phyloP scores from a whole-genome alignment of 2,113 vertebrate genomes.

The Neotoma lepida region DNA sequence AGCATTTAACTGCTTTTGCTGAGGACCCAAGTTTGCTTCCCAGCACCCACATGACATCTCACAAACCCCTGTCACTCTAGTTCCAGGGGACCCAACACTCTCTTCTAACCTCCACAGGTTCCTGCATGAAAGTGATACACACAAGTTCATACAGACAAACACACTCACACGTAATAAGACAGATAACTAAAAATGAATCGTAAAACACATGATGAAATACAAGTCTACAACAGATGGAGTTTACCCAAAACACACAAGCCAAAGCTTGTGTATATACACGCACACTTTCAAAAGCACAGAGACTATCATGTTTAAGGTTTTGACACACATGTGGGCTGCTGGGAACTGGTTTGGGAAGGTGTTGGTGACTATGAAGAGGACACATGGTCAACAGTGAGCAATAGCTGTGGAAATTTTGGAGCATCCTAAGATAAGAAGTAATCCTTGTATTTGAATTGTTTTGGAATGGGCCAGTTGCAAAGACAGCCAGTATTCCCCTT shows the following conservation, averaged over 20 bases:
- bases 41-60: neutral
- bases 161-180: no score
- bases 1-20: neutral
- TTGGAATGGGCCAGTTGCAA: conserved; percentile 58
- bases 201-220: neutral
- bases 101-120: neutral
- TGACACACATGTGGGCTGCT: fast-evolving
- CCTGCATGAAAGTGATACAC: neutral
- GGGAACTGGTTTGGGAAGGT: neutral
- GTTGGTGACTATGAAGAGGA: neutral
- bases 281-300: neutral
- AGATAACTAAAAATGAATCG: neutral
- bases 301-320: neutral
- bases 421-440: neutral
- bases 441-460: conserved; percentile 38
- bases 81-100: neutral
- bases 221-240: neutral
- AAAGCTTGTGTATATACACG: conserved; percentile 11
- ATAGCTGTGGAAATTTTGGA: neutral
- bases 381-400: neutral
- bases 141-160: neutral
- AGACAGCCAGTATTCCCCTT: conserved; percentile 77
- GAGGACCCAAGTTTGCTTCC: neutral
- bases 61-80: neutral
- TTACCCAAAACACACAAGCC: neutral